phyloP scores from a whole-genome alignment of 2,888 invertebrate species.

The Baronia brevicornis region DNA sequence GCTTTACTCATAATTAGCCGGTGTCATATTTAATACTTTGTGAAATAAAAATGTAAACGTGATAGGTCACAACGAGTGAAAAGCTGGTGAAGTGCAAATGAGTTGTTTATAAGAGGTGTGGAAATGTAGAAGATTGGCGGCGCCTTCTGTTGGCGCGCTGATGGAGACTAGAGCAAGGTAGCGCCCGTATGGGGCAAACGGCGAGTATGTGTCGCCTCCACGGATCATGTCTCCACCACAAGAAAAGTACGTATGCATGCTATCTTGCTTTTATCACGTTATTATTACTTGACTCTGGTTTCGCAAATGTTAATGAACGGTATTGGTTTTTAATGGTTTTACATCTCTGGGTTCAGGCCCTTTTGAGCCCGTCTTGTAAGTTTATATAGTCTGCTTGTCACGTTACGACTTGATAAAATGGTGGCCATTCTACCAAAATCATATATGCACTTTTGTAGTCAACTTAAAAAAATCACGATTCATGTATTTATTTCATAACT shows the following conservation, averaged over 20 bases:
- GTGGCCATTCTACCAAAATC: too few relatives aligned
- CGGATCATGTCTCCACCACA: constrained; percentile 83
- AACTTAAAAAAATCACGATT: too few relatives aligned
- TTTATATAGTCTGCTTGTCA: too few relatives aligned
- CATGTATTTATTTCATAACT: too few relatives aligned
- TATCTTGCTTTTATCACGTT: constrained; percentile 14
- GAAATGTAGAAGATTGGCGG: constrained; percentile 40
- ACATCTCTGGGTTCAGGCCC: too few relatives aligned
- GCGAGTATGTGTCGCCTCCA: constrained; percentile 88
- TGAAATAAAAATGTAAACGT: constrained; percentile 32
- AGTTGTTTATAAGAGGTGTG: constrained; percentile 30
- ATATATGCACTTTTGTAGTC: too few relatives aligned
- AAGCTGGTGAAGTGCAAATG: constrained; percentile 44
- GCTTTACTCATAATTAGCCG: constrained; percentile 22
- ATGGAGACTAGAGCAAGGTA: constrained; percentile 63
- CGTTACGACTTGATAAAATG: too few relatives aligned
- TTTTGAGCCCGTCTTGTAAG: too few relatives aligned
- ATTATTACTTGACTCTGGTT: too few relatives aligned
- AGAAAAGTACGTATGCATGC: constrained; percentile 79
- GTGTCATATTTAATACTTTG: constrained; percentile 34
- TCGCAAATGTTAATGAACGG: too few relatives aligned
- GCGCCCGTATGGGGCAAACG: constrained; percentile 85
- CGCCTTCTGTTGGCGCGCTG: constrained; percentile 35
- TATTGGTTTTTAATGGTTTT: too few relatives aligned
- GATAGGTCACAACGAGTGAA: constrained; percentile 24